Evolutionary conservation across 53 echinoderm and acorn worm genomes (phyloP).

Genomic region (Stichopus horrens): DNA sequence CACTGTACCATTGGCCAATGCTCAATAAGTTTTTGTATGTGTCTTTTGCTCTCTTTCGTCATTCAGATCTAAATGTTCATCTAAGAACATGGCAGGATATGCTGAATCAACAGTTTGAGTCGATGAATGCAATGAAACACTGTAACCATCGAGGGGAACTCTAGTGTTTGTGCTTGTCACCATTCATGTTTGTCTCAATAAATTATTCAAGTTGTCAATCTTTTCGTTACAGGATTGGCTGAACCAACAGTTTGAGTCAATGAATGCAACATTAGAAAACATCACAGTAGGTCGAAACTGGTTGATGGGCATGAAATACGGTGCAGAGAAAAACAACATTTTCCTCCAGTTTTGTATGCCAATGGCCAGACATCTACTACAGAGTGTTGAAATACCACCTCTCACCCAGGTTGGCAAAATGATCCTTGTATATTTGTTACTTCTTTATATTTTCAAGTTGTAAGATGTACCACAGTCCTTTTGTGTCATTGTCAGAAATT

Average conservation of each 20-base stretch:
- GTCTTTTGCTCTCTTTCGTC: too few species aligned
- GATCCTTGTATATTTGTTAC: too few species aligned
- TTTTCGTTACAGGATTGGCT: constrained; percentile 53
- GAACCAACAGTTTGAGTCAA: constrained; percentile 45
- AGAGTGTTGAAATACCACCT: constrained; percentile 55
- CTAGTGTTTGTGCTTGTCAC: too few species aligned
- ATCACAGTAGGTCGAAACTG: constrained; percentile 49
- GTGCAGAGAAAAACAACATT: constrained; percentile 48
- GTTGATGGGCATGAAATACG: constrained; percentile 49
- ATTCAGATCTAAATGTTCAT: too few species aligned
- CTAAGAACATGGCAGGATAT: constrained; percentile 29
- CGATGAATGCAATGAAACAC: constrained; percentile 31
- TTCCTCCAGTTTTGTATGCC: constrained; percentile 50
- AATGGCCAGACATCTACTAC: constrained; percentile 51
- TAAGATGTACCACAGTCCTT: too few species aligned
- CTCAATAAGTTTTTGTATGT: too few species aligned
- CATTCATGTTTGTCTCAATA: too few species aligned
- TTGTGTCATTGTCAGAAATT: too few species aligned
- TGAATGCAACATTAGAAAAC: constrained; percentile 49
- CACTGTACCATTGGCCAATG: too few species aligned
- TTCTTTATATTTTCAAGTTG: too few species aligned
- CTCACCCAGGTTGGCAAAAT: constrained; percentile 39
- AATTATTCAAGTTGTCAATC: too few species aligned
- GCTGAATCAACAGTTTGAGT: constrained; percentile 49
- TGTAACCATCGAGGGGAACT: too few species aligned